Conservation (phyloP, 2,797 vertebrate genomes). For the Meriones psammophilus region DNA sequence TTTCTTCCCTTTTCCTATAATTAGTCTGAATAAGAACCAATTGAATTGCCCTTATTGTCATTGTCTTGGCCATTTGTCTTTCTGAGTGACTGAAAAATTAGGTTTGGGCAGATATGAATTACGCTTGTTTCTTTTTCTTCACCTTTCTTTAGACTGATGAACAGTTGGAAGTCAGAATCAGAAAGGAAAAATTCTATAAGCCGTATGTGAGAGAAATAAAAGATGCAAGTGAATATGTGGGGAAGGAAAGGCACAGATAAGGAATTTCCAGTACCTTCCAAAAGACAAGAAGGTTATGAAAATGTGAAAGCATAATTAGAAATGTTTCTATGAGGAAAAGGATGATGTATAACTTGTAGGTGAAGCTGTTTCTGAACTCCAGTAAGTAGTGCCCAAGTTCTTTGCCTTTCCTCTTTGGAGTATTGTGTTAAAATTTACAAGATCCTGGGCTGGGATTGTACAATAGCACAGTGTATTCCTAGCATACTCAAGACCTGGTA, state of each 20-base stretch:
- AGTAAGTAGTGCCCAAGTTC: not conserved
- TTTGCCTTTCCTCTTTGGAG: not conserved
- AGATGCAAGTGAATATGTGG: not conserved
- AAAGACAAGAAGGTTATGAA: not conserved
- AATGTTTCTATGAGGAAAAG: not conserved
- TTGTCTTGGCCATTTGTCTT: slow-evolving; percentile 57
- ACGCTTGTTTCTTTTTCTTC: slow-evolving; percentile 8
- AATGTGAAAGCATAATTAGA: not conserved
- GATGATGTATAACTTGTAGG: not conserved
- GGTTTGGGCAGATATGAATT: slow-evolving; percentile 49
- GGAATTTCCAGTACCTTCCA: not conserved
- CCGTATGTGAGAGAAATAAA: not conserved
- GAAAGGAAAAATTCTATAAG: slow-evolving; percentile 15
- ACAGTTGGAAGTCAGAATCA: not conserved
- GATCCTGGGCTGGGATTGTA: not conserved
- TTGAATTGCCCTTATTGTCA: slow-evolving; percentile 55
- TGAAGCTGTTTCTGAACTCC: not conserved
- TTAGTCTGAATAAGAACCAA: slow-evolving; percentile 63
- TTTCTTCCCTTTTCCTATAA: slow-evolving; percentile 45
- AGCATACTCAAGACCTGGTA: not conserved
- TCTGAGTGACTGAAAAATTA: slow-evolving; percentile 33
- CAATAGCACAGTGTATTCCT: not conserved
- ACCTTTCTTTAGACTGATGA: slow-evolving; percentile 41
- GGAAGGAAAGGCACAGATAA: not conserved
- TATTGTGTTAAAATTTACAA: not conserved